Evolutionary conservation across 2,113 vertebrate genomes (phyloP).

Genomic region (Montifringilla adamsi): DNA sequence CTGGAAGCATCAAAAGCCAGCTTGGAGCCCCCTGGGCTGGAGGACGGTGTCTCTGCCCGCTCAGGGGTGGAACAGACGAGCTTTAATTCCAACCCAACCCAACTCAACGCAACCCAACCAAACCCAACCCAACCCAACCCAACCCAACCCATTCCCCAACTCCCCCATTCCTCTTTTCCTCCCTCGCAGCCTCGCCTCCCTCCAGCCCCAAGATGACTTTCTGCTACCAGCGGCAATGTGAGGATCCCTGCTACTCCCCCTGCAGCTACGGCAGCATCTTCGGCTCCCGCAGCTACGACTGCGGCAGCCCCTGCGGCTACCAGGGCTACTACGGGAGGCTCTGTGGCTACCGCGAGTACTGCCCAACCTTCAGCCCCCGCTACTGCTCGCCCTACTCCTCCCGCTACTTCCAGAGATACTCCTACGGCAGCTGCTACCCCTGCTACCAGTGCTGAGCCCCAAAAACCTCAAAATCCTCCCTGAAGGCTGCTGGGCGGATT

Average conservation of each 20-base stretch:
- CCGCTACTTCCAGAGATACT: neutral
- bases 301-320: neutral
- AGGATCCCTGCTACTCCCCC: neutral
- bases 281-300: neutral
- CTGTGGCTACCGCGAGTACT: neutral
- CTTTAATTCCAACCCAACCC: neutral
- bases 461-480: accelerated
- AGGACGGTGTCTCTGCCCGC: accelerated
- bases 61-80: accelerated
- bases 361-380: neutral
- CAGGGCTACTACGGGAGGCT: neutral
- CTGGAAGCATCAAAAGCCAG: neutral
- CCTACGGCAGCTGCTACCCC: neutral
- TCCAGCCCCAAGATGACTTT: neutral
- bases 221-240: slow-evolving; percentile 34
- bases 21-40: accelerated
- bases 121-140: too few species aligned
- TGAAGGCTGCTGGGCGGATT: neutral
- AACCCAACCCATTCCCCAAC: too few species aligned
- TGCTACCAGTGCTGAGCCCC: neutral
- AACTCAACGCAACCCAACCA: too few species aligned
- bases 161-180: neutral
- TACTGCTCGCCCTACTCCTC: neutral
- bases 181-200: neutral
- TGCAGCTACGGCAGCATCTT: neutral